These are phyloP conservation scores for Eueides isabella DNA, from an alignment of 1,140 invertebrate genomes.

Conservation along the genomic window DNA sequence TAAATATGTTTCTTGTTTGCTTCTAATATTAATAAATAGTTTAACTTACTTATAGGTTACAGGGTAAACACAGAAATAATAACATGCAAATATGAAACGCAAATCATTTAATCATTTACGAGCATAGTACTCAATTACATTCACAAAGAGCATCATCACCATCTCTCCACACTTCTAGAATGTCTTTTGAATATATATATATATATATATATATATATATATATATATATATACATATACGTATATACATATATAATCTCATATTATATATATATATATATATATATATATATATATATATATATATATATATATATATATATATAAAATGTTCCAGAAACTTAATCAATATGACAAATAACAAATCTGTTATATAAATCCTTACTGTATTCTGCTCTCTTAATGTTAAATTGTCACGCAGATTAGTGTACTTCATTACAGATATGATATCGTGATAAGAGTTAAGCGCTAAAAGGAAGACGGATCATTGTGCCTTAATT, in stretches of 20 bases:
- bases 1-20: too few species aligned
- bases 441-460: constrained; percentile 11
- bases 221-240: too few species aligned
- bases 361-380: neutral
- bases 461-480: constrained; percentile 4
- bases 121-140: constrained; percentile 9
- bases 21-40: too few species aligned
- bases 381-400: neutral
- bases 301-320: too few species aligned
- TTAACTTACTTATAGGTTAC: too few species aligned
- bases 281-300: too few species aligned
- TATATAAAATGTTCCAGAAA: too few species aligned
- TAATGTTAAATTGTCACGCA: constrained; percentile 28
- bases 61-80: neutral
- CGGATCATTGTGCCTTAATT: neutral
- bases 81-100: constrained; percentile 22
- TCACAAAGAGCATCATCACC: constrained; percentile 4
- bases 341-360: neutral
- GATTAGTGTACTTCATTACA: constrained; percentile 8
- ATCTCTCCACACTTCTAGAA: neutral
- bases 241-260: too few species aligned
- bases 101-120: constrained; percentile 32
- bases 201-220: too few species aligned
- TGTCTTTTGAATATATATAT: constrained; percentile 14
- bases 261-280: neutral